A percentile compares a stretch with the other conserved stretches of the same genome.
phyloP scores from a whole-genome alignment of 1,140 invertebrate species.

The Drosophila pandora region DNA sequence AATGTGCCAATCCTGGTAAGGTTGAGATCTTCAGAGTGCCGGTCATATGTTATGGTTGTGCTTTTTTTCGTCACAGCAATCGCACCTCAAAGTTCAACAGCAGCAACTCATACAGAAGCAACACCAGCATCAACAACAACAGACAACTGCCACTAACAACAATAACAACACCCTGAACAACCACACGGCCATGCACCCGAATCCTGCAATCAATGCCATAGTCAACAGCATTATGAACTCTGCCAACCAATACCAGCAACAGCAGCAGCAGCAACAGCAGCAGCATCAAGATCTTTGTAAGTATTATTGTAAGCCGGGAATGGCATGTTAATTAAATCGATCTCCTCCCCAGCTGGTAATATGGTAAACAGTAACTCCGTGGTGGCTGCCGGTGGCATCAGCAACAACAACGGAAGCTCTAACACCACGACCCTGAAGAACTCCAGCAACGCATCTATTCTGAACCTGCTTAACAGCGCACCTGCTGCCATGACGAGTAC shows the following conservation, averaged over 20 bases:
- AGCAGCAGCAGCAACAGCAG: conserved; percentile 86
- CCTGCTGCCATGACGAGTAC: conserved; percentile 87
- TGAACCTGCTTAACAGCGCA: conserved; percentile 89
- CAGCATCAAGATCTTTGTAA: conserved; percentile 85
- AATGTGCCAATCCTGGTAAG: conserved; percentile 86
- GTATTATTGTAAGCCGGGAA: not conserved
- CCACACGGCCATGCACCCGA: conserved; percentile 87
- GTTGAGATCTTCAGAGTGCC: not conserved
- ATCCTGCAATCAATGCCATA: conserved; percentile 90
- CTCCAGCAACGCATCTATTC: conserved; percentile 88
- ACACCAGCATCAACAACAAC: conserved; percentile 46
- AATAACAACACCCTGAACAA: conserved; percentile 76
- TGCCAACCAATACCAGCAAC: conserved; percentile 90
- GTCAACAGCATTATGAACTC: conserved; percentile 92
- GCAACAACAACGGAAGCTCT: conserved; percentile 55
- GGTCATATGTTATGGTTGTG: not conserved
- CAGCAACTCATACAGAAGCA: conserved; percentile 68
- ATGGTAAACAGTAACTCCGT: conserved; percentile 19
- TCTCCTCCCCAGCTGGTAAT: not conserved
- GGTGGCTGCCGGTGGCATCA: conserved; percentile 29
- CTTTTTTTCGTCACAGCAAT: conserved; percentile 84
- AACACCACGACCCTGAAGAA: conserved; percentile 81
- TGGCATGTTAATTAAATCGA: not conserved
- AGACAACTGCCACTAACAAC: conserved; percentile 49
- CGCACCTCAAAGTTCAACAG: conserved; percentile 85